Evolutionary conservation across 2,113 vertebrate genomes (phyloP).

Genomic region (Pelobates fuscus): DNA sequence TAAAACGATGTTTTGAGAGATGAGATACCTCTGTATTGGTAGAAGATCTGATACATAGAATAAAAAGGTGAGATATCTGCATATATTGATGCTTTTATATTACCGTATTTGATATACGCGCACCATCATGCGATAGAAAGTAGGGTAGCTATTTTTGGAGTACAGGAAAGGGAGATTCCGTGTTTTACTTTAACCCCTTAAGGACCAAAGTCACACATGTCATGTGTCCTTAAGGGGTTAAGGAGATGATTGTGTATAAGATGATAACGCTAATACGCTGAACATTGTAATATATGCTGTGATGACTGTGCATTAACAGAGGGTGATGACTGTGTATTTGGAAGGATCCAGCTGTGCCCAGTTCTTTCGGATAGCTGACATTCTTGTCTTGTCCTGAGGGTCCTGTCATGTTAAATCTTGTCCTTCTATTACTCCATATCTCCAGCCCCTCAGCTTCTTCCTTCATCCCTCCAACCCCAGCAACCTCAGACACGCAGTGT

Average conservation of each 20-base stretch:
- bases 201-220: no score
- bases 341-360: neutral
- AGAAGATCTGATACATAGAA: neutral
- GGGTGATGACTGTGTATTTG: neutral
- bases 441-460: neutral
- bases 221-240: no score
- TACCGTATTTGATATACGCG: neutral
- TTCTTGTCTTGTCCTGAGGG: slow-evolving; percentile 38
- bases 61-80: neutral
- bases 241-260: no score
- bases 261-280: no score
- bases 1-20: no score
- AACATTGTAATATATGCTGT: neutral
- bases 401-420: slow-evolving; percentile 41
- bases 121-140: neutral
- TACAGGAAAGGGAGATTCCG: no score
- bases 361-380: slow-evolving; percentile 30
- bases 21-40: slow-evolving; percentile 1
- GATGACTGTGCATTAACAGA: slow-evolving; percentile 9
- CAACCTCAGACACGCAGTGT: no score
- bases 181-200: no score
- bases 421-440: slow-evolving; percentile 6
- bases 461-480: neutral
- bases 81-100: slow-evolving; percentile 5
- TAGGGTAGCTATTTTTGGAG: no score